Evolutionary conservation across 2,888 invertebrate species (phyloP).

Genomic region (Caenorhabditis parvicauda): DNA sequence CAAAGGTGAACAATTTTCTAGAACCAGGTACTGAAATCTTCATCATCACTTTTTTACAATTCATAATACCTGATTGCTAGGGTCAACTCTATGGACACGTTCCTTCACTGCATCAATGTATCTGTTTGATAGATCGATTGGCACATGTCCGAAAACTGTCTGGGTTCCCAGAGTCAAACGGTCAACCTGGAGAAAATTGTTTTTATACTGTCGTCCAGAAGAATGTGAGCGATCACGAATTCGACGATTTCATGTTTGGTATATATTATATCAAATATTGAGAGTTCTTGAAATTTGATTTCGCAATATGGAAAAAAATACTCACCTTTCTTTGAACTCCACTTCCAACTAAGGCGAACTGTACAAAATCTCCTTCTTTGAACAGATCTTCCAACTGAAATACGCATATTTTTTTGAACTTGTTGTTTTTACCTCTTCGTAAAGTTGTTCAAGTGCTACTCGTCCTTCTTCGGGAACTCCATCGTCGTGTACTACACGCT

Average conservation of each 20-base stretch:
- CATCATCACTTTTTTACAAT: not conserved
- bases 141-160: conserved; percentile 57
- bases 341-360: conserved; percentile 60
- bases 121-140: conserved; percentile 38
- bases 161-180: conserved; percentile 62
- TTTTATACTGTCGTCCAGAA: not conserved
- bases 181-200: conserved; percentile 37
- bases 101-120: conserved; percentile 58
- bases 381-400: conserved; percentile 46
- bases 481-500: conserved; percentile 56
- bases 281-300: conserved; percentile 2
- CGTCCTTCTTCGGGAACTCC: conserved; percentile 54
- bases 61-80: conserved; percentile 38
- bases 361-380: conserved; percentile 46
- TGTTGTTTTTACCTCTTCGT: conserved; percentile 43
- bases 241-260: no score
- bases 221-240: not conserved
- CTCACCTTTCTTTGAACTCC: conserved; percentile 58
- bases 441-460: conserved; percentile 50
- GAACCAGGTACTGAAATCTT: conserved; percentile 40
- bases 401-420: not conserved
- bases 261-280: not conserved
- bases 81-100: conserved; percentile 56
- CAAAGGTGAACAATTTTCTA: conserved; percentile 56
- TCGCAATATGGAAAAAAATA: not conserved